phyloP scores from a whole-genome alignment of 2,113 vertebrate genomes.

The Macheiramphus alcinus region DNA sequence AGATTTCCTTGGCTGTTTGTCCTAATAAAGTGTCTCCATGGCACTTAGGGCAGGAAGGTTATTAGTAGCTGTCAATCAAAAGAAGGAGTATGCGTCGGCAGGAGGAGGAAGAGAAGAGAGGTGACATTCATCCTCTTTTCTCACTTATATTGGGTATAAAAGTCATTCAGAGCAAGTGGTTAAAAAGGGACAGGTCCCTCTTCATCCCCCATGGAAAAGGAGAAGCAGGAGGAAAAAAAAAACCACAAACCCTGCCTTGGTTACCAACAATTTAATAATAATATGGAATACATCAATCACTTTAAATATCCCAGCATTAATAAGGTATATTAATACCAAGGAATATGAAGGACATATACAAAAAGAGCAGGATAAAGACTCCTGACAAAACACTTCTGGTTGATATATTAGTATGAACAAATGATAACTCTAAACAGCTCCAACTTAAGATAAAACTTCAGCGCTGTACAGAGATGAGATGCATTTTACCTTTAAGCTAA shows the following conservation, averaged over 20 bases:
- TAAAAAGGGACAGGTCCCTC: conserved; percentile 76
- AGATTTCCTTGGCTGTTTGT: conserved; percentile 88
- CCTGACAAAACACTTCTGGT: conserved; percentile 34
- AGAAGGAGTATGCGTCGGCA: conserved; percentile 74
- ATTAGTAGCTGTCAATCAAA: conserved; percentile 95
- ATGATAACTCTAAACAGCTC: neutral
- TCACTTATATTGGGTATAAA: conserved; percentile 78
- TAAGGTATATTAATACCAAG: conserved; percentile 66
- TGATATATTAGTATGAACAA: conserved; percentile 11
- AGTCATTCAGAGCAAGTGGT: conserved; percentile 80
- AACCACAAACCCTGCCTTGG: conserved; percentile 42
- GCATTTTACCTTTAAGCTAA: neutral
- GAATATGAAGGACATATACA: conserved; percentile 69
- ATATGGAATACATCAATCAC: conserved; percentile 70
- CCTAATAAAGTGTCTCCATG: conserved; percentile 88
- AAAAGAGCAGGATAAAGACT: conserved; percentile 55
- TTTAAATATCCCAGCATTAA: no score
- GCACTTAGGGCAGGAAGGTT: conserved; percentile 86
- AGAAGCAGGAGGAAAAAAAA: conserved; percentile 34
- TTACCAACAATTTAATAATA: conserved; percentile 76
- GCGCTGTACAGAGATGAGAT: neutral
- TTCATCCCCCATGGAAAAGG: conserved; percentile 68
- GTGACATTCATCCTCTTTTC: conserved; percentile 82
- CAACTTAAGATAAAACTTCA: neutral
- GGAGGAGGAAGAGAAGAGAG: conserved; percentile 79